Conservation (phyloP, 2,888 invertebrate genomes). For the Hydriomena furcata region DNA sequence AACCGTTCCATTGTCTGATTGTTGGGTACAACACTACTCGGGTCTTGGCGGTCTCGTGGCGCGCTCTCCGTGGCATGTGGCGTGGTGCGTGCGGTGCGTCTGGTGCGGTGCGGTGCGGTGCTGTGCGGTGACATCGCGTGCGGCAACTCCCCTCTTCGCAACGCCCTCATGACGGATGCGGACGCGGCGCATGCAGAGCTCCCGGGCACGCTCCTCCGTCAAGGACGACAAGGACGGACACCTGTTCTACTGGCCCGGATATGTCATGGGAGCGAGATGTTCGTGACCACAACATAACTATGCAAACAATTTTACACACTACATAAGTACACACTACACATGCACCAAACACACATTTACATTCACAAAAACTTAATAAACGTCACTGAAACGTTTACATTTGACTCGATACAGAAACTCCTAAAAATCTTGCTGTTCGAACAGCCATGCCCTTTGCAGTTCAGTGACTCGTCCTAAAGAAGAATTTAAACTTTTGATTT, state of each 20-base stretch:
- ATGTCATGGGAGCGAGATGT: constrained; percentile 99
- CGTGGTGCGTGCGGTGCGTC: constrained; percentile 45
- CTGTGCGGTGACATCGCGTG: constrained; percentile 2
- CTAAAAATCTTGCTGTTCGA: constrained; percentile 31
- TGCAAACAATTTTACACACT: constrained; percentile 44
- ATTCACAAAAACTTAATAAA: constrained; percentile 29
- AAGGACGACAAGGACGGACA: constrained; percentile 99
- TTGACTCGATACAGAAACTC: constrained; percentile 31
- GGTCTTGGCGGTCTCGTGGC: constrained; percentile 83
- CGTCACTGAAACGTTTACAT: constrained; percentile 29
- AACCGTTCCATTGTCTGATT: constrained; percentile 85
- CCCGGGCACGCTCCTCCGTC: constrained; percentile 94
- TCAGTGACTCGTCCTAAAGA: constrained; percentile 52
- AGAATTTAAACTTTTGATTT: constrained; percentile 51
- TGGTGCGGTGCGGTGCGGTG: constrained; percentile 36
- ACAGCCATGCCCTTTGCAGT: constrained; percentile 44
- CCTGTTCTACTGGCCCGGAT: constrained; percentile 99
- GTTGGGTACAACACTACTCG: constrained; percentile 85
- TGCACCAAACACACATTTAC: constrained; percentile 30
- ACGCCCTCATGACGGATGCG: constrained; percentile 27
- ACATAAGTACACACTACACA: constrained; percentile 35
- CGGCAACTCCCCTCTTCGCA: constrained; percentile 39
- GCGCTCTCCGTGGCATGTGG: constrained; percentile 74
- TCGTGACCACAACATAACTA: constrained; percentile 91
- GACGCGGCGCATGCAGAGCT: constrained; percentile 86